These are phyloP conservation scores for Phainopepla nitens DNA, from an alignment of 2,113 vertebrate genomes.

Conservation along the genomic window DNA sequence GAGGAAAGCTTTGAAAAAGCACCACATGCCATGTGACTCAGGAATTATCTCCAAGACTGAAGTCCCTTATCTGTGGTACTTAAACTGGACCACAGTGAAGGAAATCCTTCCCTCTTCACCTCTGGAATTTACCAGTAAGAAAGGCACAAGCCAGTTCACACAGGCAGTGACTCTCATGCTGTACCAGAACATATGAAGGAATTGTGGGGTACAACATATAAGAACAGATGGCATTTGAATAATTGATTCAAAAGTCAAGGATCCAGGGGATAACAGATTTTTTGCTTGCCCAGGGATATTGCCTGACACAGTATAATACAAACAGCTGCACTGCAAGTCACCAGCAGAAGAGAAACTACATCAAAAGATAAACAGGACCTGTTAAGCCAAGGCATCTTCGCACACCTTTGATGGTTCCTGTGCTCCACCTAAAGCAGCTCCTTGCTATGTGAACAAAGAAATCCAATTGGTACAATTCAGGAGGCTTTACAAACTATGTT, in stretches of 20 bases:
- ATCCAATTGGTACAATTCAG: not conserved
- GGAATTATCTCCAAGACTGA: not conserved
- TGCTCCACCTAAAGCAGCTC: not conserved
- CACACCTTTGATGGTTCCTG: not conserved
- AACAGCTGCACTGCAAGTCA: not conserved
- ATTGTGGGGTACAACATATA: not conserved
- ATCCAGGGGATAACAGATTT: not conserved
- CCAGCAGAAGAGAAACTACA: not conserved
- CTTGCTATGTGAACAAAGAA: not conserved
- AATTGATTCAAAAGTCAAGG: not conserved
- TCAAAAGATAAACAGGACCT: not conserved
- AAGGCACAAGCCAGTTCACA: not conserved
- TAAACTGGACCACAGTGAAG: not conserved
- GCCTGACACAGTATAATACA: not conserved
- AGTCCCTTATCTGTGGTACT: not conserved
- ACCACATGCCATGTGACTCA: fast-evolving
- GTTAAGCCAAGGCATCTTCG: not conserved
- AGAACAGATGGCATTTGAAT: not conserved
- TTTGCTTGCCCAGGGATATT: not conserved
- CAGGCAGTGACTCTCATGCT: not conserved
- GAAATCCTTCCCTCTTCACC: not conserved
- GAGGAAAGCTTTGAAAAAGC: not conserved
- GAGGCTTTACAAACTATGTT: not conserved
- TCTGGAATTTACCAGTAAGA: not conserved
- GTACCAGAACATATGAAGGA: not conserved